Conservation (phyloP, 2,888 invertebrate genomes). For the Gymnocheta viridis region DNA sequence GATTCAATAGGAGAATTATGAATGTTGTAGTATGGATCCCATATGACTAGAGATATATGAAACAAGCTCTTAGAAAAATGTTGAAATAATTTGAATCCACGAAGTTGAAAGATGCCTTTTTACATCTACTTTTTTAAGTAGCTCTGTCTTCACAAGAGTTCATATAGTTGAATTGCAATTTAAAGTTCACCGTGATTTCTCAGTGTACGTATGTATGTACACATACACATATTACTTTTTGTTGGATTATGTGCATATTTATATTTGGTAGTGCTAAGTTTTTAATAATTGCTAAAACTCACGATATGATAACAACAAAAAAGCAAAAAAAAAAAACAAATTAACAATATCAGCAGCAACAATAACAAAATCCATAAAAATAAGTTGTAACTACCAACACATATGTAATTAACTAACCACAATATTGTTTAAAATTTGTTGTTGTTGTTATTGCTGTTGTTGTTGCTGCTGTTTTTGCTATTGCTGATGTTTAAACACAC, state of each 20-base stretch:
- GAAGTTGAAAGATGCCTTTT: no score
- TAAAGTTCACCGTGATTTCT: no score
- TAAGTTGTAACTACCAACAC: conserved; percentile 56
- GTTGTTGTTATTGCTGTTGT: conserved; percentile 15
- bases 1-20: no score
- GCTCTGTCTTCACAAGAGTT: no score
- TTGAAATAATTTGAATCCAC: no score
- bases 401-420: conserved; percentile 64
- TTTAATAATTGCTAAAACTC: conserved; percentile 57
- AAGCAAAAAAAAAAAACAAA: no score
- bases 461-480: not conserved
- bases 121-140: no score
- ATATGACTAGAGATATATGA: no score
- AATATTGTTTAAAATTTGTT: conserved; percentile 30
- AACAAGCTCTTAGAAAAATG: no score
- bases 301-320: conserved; percentile 53
- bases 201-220: not conserved
- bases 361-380: conserved; percentile 37
- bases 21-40: no score
- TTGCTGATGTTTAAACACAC: not conserved
- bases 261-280: conserved; percentile 29
- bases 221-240: not conserved
- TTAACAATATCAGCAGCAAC: conserved; percentile 38
- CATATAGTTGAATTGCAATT: no score
- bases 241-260: not conserved